phyloP scores from a whole-genome alignment of 2,888 invertebrate species.

The Drosophila macrospina region DNA sequence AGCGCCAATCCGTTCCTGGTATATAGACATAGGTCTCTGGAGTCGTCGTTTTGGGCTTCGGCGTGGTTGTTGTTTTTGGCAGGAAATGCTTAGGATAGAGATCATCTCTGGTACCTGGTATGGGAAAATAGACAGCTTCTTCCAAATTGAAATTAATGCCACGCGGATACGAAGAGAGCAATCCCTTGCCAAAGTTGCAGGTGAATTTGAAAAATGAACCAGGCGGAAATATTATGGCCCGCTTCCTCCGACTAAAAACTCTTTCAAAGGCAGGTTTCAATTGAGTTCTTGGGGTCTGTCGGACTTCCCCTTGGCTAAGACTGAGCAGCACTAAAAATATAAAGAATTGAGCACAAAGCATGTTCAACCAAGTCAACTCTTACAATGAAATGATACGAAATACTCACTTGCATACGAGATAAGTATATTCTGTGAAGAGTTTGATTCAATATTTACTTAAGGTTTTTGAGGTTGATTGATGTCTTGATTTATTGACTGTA shows the following conservation, averaged over 20 bases:
- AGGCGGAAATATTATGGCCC: conserved; percentile 81
- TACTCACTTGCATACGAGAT: conserved; percentile 14
- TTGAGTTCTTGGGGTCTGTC: conserved; percentile 2
- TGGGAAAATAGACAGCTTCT: conserved; percentile 79
- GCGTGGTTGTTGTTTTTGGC: conserved; percentile 67
- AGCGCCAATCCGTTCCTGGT: conserved; percentile 79
- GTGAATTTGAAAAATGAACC: conserved; percentile 81
- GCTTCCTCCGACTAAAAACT: conserved; percentile 72
- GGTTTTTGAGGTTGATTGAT: conserved; percentile 48
- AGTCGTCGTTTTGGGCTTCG: conserved; percentile 55
- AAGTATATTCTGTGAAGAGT: conserved; percentile 50
- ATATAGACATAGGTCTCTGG: conserved; percentile 68
- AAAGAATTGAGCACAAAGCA: conserved; percentile 47
- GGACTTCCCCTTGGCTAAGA: conserved; percentile 12
- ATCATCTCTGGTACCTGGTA: conserved; percentile 73
- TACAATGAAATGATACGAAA: conserved; percentile 30
- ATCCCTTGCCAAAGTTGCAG: conserved; percentile 64
- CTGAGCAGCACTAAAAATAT: conserved; percentile 38
- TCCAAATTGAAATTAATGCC: conserved; percentile 78
- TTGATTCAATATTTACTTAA: conserved; percentile 59
- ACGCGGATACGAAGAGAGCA: conserved; percentile 76
- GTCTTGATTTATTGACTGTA: conserved; percentile 63
- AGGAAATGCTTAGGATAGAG: conserved; percentile 78
- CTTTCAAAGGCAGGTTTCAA: conserved; percentile 33
- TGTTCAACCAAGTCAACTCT: conserved; percentile 51